Evolutionary conservation across 2,888 invertebrate species (phyloP), one percentile per base, ranked within the genome.

Genomic region (Drosophila lutescens): DNA sequence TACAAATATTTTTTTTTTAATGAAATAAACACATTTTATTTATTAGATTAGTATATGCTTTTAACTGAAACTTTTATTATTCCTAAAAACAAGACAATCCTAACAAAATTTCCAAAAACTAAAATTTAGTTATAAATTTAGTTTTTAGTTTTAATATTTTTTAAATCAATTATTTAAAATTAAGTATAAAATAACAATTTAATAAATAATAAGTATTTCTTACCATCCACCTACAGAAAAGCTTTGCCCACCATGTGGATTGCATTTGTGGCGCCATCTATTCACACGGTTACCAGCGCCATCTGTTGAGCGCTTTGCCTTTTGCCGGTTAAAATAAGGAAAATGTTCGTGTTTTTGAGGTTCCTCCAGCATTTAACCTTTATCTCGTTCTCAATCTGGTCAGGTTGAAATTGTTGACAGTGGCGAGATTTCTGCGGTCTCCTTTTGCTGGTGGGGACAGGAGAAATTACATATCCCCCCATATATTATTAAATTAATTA

Each of bases 401-500:
- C 66, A 65, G 46, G 12, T 13, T 30, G 8, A 44, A 60, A 44
- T n/a, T 49, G 49, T 30, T 55, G 54, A 50, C 69, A 69, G 70
- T 34, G 61, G 40, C 54, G 40, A 51, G 55, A 71, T 62, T 71
- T 71, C 17, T 62, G 62, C 20, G 71, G 71, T 40, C 26, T 60
- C 44, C 61, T 51, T 41, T 62, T 34, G 41, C 58, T 67, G 72
- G 59, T 75, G 77, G 20, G 34, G 13, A 40, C 38, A 15, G 26
- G 50, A 38, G 32, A 73, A 71, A 56, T 74, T 66, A 63, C 61
- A 51, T 62, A 56, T 63, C 70, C 70, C 77, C 79, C 77, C 79
- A 61, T 67, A 61, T 80, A 80, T 83, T 80, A 89, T 90, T 86
- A 80, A 84, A 90, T 86, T 89, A 89, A 90, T 89, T 83, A 80